phyloP scores from a whole-genome alignment of 2,888 invertebrate species.

The Phaonia tiefii region DNA sequence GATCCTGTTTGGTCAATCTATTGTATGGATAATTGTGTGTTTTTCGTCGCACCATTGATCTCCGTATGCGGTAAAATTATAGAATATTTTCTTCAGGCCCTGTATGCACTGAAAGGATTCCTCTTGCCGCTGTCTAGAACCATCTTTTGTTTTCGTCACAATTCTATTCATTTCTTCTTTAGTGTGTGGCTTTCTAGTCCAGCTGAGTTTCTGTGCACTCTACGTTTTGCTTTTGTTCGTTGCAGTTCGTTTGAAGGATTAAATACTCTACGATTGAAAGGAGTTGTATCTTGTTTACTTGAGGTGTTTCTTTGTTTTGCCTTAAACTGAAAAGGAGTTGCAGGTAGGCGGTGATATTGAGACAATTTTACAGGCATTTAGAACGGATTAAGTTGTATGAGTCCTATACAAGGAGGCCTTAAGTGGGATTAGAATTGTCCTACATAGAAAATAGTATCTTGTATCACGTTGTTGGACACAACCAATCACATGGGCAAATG shows the following conservation, averaged over 20 bases:
- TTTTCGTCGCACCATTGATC: constrained; percentile 50
- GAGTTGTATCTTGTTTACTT: constrained; percentile 34
- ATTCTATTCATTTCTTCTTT: constrained; percentile 24
- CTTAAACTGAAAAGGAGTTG: constrained; percentile 56
- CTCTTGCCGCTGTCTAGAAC: constrained; percentile 46
- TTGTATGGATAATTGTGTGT: constrained; percentile 43
- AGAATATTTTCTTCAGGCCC: no score
- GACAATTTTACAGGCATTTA: constrained; percentile 65
- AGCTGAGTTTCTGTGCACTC: constrained; percentile 66
- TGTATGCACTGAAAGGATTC: constrained; percentile 58
- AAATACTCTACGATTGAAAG: constrained; percentile 19
- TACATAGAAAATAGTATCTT: no score
- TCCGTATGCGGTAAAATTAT: constrained; percentile 74
- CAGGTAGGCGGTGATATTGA: constrained; percentile 69
- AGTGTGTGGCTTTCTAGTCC: constrained; percentile 69
- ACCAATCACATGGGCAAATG: no score
- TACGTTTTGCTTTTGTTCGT: constrained; percentile 51
- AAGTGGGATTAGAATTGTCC: constrained; percentile 52
- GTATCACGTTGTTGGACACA: no score
- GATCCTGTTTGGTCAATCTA: constrained; percentile 73
- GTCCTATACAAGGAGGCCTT: constrained; percentile 8
- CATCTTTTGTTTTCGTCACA: background rate
- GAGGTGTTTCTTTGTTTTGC: constrained; percentile 45
- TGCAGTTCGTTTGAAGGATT: constrained; percentile 58
- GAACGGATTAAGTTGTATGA: constrained; percentile 52